These are phyloP conservation scores for Polylopha cassiicola DNA, from an alignment of 2,888 invertebrate species.

Conservation along the genomic window DNA sequence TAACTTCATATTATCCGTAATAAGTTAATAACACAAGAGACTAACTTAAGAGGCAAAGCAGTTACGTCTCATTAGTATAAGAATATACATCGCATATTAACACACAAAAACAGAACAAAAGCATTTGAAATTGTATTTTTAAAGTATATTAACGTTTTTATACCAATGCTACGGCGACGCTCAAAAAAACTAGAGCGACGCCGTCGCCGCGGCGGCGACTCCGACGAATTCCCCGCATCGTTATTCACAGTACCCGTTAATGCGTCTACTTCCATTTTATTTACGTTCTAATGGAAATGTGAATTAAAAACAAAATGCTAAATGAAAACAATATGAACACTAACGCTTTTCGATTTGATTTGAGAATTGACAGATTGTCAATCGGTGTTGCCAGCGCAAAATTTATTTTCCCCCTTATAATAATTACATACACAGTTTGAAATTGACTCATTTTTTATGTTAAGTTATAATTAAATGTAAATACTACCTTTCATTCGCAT, in stretches of 20 bases:
- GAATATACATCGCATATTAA: no score
- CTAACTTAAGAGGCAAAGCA: no score
- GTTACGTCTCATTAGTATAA: no score
- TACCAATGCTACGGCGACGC: constrained; percentile 17
- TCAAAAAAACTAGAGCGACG: constrained; percentile 19
- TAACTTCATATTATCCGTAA: no score
- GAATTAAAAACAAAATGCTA: no score
- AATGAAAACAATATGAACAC: no score
- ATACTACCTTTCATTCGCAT: no score
- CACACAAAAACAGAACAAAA: no score
- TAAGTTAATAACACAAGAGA: no score
- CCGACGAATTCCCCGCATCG: constrained; percentile 12
- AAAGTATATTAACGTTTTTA: background rate
- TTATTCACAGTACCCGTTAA: constrained; percentile 5
- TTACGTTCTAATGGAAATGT: background rate
- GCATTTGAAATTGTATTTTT: no score
- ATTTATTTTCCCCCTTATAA: constrained; percentile 1
- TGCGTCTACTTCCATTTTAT: background rate
- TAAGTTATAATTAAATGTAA: no score
- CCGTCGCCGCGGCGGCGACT: constrained; percentile 10
- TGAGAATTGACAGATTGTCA: background rate
- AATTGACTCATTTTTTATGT: background rate
- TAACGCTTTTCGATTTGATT: constrained; percentile 5
- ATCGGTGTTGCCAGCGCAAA: constrained; percentile 3
- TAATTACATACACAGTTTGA: no score